Conservation (phyloP, 2,113 vertebrate genomes). For the Egretta garzetta region DNA sequence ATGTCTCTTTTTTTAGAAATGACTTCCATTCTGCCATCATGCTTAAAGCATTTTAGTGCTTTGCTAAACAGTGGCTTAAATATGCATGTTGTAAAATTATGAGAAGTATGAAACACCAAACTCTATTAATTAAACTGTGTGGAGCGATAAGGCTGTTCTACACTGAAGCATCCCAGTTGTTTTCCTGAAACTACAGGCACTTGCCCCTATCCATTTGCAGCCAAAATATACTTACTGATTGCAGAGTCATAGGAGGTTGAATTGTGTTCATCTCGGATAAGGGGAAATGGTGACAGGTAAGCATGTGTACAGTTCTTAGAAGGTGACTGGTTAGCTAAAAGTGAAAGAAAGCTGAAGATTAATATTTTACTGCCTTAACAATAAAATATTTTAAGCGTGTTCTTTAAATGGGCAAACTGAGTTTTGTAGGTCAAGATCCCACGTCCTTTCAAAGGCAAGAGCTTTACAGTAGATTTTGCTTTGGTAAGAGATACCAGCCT, state of each 20-base stretch:
- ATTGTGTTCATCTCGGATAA: slow-evolving; percentile 83
- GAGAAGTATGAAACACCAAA: background rate
- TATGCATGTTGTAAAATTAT: background rate
- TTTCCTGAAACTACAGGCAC: background rate
- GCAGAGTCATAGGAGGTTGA: slow-evolving; percentile 87
- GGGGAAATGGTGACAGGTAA: slow-evolving; percentile 92
- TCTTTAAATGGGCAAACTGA: background rate
- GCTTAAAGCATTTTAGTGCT: background rate
- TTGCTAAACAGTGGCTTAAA: slow-evolving; percentile 13
- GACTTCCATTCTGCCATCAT: background rate
- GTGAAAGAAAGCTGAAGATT: background rate
- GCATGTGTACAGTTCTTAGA: slow-evolving; percentile 87
- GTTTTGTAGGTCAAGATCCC: background rate
- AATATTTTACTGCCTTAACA: background rate
- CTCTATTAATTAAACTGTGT: background rate
- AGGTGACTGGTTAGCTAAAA: slow-evolving; percentile 86
- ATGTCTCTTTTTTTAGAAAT: background rate
- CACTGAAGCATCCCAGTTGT: background rate
- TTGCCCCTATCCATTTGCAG: background rate
- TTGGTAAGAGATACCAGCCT: background rate
- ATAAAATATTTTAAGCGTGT: background rate
- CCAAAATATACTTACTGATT: slow-evolving; percentile 83
- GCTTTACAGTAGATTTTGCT: background rate
- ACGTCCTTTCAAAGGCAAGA: background rate
- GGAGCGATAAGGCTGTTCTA: background rate